Conservation (phyloP, 2,888 invertebrate genomes). For the Leptodirus hochenwartii region DNA sequence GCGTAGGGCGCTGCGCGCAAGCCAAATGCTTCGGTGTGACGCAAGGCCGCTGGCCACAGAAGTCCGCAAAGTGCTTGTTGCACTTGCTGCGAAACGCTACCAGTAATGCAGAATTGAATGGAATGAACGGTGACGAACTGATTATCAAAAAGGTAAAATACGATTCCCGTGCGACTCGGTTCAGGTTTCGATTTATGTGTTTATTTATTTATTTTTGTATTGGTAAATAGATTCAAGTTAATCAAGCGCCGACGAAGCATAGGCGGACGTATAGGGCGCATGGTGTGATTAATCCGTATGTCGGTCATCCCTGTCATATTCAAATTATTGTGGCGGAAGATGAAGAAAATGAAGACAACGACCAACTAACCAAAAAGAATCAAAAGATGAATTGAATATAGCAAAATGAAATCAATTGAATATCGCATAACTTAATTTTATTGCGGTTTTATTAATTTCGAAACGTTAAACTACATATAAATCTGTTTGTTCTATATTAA, state of each 20-base stretch:
- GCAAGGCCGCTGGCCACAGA: conserved; percentile 63
- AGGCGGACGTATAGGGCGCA: conserved; percentile 69
- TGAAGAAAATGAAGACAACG: conserved; percentile 26
- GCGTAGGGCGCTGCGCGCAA: conserved; percentile 60
- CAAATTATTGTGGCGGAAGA: conserved; percentile 43
- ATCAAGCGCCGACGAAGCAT: conserved; percentile 57
- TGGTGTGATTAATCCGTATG: conserved; percentile 68
- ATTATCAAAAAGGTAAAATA: too few species aligned
- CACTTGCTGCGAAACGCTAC: conserved; percentile 64
- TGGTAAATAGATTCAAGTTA: conserved; percentile 70
- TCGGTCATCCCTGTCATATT: conserved; percentile 66
- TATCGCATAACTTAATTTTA: too few species aligned
- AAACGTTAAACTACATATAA: too few species aligned
- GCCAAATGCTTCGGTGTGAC: conserved; percentile 51
- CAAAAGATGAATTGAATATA: too few species aligned
- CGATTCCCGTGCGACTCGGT: too few species aligned
- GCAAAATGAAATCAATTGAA: too few species aligned
- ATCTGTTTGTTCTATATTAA: too few species aligned
- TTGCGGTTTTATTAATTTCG: too few species aligned
- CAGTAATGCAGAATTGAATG: conserved; percentile 61
- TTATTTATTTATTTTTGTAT: too few species aligned
- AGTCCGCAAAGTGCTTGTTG: conserved; percentile 59
- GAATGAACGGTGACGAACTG: conserved; percentile 56
- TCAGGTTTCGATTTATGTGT: too few species aligned
- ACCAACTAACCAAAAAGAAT: too few species aligned